Percentiles rank a stretch among this genome's conserved stretches.
Conservation (phyloP, 2,113 vertebrate species). For the Prunella fulvescens region DNA sequence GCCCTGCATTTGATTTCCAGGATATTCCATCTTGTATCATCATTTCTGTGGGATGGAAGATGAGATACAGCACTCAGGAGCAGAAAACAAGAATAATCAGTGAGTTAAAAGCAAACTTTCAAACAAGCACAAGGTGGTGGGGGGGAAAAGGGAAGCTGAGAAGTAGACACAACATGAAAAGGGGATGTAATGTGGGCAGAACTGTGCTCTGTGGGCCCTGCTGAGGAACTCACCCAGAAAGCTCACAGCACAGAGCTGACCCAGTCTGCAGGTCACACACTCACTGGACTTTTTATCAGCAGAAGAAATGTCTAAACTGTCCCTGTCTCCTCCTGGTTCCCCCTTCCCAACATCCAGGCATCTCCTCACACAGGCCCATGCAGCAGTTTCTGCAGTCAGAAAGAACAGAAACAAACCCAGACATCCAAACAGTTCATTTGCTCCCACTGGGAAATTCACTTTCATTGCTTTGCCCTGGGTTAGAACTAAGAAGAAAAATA, state of each 20-base stretch:
- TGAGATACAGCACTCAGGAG: neutral
- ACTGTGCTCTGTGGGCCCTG: fast-evolving
- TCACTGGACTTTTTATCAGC: neutral
- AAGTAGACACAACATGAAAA: fast-evolving
- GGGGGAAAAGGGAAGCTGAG: neutral
- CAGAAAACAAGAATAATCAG: neutral
- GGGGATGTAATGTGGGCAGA: neutral
- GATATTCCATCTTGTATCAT: neutral
- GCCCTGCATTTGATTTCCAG: neutral
- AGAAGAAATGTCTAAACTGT: neutral
- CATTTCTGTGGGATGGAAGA: neutral
- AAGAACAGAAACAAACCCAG: neutral
- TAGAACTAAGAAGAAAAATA: neutral
- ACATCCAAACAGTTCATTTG: neutral
- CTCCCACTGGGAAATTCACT: neutral
- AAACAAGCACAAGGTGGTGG: neutral
- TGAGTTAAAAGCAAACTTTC: neutral
- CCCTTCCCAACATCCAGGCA: neutral
- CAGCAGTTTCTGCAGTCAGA: neutral
- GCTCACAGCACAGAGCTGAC: neutral
- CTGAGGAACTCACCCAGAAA: neutral
- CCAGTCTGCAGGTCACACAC: neutral
- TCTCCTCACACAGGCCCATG: neutral
- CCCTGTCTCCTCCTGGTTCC: neutral
- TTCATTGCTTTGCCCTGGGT: neutral